Percentiles rank a stretch among this genome's conserved stretches.
Evolutionary conservation across 1,140 invertebrate species (phyloP).

Genomic region (Chymomyza costata): DNA sequence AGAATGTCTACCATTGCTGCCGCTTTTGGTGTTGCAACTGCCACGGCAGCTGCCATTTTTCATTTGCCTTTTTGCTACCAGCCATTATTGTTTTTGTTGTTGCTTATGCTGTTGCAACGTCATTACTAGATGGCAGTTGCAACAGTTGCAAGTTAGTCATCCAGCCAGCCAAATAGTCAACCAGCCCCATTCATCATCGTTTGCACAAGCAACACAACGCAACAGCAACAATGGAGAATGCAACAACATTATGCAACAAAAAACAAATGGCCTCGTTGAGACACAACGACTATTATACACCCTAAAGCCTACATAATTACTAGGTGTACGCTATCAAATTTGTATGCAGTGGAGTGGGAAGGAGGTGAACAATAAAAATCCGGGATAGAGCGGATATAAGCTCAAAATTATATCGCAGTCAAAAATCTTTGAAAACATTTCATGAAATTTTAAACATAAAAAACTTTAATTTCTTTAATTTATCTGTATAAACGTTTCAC

Average conservation of each 20-base stretch:
- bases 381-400: too few species aligned
- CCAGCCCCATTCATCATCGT: constrained; percentile 39
- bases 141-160: constrained; percentile 23
- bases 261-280: constrained; percentile 3
- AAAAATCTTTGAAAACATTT: too few species aligned
- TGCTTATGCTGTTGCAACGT: constrained; percentile 26
- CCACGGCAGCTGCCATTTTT: constrained; percentile 35
- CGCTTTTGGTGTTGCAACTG: constrained; percentile 10
- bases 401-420: too few species aligned
- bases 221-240: too few species aligned
- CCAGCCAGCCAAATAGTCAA: neutral
- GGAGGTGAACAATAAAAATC: too few species aligned
- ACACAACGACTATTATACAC: too few species aligned
- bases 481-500: too few species aligned
- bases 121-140: constrained; percentile 29
- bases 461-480: too few species aligned
- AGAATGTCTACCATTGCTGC: neutral
- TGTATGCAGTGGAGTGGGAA: too few species aligned
- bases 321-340: too few species aligned
- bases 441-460: too few species aligned
- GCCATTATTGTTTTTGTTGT: neutral
- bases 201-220: constrained; percentile 20
- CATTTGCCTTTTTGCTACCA: constrained; percentile 28
- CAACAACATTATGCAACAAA: constrained; percentile 6
- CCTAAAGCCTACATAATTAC: too few species aligned